Base-by-base conservation (phyloP, 1,140 invertebrate genomes). In the Pararge aegeria region DNA sequence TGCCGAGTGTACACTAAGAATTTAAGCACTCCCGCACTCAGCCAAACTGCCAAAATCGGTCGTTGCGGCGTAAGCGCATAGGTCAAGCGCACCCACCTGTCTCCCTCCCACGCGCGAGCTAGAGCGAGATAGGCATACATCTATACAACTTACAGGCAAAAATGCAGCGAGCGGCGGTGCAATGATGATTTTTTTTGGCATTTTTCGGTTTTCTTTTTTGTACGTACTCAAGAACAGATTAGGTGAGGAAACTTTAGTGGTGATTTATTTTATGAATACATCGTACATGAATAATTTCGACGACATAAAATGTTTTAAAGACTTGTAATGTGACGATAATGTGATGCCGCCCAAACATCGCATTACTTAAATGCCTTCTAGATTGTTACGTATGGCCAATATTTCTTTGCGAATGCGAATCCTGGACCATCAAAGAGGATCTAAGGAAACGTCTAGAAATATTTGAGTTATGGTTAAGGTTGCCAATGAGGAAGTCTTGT, bases 11-110 rank as follows among this genome's bases (percentile, higher is more conserved):
- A 72, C 70, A 48, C 29, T 46, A 52, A 49, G 65, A 59, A 72
- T 66, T 56, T 63, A 66, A 61, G 65, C 61, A 64, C 68, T 51
- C 60, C 55, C 57, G 63, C 62, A 64, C 56, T 64, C 48, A 54
- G 51, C 42, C 73, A 62, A 76, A 74, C 68, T 71, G 64, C 78
- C 78, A 75, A 81, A 81, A 81, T 81, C 75, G 75, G 68, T 73
- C 71, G 56, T 21, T 52, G 56, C 56, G 72, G 68, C 67, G 68
- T 72, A 72, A 66, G 77, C 76, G 79, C 80, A 83, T 80, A 82
- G 79, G 79, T 82, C 79, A 82, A 82, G 72, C 73, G 64, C 75
- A 76, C 66, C 46, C 46, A 49, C 68, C 44, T 18, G 13, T 6
- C 66, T 48, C n/a, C 74, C 71, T 29, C 67, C 0, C 55, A 56